These are phyloP conservation scores for Atopsyche davidsoni DNA, from an alignment of 1,140 invertebrate genomes.

Conservation along the genomic window DNA sequence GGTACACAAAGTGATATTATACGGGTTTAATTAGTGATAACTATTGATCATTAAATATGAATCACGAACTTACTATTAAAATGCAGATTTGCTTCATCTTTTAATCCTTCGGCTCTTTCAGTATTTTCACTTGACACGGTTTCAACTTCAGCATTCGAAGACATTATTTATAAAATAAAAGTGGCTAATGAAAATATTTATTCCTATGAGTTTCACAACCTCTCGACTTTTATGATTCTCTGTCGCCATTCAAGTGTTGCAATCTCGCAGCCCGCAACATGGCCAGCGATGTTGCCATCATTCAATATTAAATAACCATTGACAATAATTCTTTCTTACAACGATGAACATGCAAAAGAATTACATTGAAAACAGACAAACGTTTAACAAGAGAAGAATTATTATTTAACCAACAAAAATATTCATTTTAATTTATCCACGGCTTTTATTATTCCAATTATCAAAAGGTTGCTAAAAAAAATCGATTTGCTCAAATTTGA, in stretches of 20 bases:
- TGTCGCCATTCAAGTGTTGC: slow-evolving; percentile 1
- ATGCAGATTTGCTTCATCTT: slow-evolving; percentile 76
- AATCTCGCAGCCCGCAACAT: background rate
- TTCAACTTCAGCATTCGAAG: slow-evolving; percentile 14
- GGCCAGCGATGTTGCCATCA: too few species aligned
- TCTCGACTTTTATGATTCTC: slow-evolving; percentile 1
- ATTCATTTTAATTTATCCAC: too few species aligned
- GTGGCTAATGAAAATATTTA: background rate
- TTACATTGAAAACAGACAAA: too few species aligned
- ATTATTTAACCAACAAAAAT: too few species aligned
- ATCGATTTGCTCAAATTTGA: too few species aligned
- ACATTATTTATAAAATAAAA: slow-evolving; percentile 13
- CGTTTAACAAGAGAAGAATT: too few species aligned
- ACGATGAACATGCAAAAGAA: too few species aligned
- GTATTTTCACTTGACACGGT: slow-evolving; percentile 38
- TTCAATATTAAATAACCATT: too few species aligned
- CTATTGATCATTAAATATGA: slow-evolving; percentile 7
- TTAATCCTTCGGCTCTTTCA: slow-evolving; percentile 64
- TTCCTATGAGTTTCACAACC: slow-evolving; percentile 12
- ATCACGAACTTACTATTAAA: slow-evolving; percentile 68
- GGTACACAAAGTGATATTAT: too few species aligned
- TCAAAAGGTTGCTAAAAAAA: too few species aligned
- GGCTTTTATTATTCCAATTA: too few species aligned
- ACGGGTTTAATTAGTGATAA: background rate
- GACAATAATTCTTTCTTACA: too few species aligned